A percentile compares a stretch with the other conserved stretches of the same genome.
These are phyloP conservation scores for Cuniculus paca DNA, from an alignment of 2,797 vertebrate genomes.

Conservation along the genomic window DNA sequence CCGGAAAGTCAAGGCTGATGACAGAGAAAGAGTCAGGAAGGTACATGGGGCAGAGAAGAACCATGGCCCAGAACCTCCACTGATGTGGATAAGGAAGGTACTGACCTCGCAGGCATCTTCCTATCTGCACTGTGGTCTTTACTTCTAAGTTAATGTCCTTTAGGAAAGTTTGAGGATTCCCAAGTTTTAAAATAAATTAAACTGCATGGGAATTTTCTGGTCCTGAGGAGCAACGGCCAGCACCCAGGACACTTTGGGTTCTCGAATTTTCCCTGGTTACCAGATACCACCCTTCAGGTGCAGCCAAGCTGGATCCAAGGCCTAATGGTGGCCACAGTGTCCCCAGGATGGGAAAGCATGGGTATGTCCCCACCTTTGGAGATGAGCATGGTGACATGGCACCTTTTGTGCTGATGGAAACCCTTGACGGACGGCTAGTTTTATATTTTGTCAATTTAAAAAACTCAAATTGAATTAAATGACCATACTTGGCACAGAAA, in stretches of 20 bases:
- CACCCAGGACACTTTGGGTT: no score
- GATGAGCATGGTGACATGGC: neutral
- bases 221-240: neutral
- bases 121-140: neutral
- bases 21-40: neutral
- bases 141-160: neutral
- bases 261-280: neutral
- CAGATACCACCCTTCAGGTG: neutral
- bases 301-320: neutral
- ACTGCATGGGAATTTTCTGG: neutral
- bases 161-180: neutral
- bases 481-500: neutral
- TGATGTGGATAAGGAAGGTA: accelerated
- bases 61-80: neutral
- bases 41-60: neutral
- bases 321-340: neutral
- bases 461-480: conserved; percentile 16
- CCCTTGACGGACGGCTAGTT: neutral
- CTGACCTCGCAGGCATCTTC: neutral
- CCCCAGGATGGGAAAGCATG: neutral
- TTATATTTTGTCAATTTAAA: conserved; percentile 13
- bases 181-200: neutral
- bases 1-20: neutral
- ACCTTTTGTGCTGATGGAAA: neutral
- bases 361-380: neutral